These are phyloP conservation scores for Megaleporinus macrocephalus DNA, from an alignment of 2,113 vertebrate genomes.

Conservation along the genomic window DNA sequence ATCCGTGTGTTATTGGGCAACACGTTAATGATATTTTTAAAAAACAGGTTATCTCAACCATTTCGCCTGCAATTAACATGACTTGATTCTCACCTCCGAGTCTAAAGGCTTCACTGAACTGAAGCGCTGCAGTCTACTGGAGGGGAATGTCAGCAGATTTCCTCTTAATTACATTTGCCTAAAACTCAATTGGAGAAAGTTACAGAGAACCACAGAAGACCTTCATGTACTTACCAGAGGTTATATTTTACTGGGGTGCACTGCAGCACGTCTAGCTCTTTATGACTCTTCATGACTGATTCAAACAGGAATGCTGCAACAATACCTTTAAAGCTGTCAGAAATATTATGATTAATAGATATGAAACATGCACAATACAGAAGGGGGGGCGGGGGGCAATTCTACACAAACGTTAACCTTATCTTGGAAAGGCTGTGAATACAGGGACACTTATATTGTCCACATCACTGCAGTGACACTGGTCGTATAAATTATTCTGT, in stretches of 20 bases:
- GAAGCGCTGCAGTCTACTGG: constrained; percentile 48
- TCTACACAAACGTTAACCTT: not conserved
- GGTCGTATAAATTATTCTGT: too few species aligned
- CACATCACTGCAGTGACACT: too few species aligned
- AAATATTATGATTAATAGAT: not conserved
- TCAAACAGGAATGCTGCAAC: constrained; percentile 2
- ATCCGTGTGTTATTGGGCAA: not conserved
- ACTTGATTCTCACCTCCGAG: not conserved
- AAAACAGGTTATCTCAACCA: constrained; percentile 16
- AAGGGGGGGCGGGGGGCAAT: not conserved
- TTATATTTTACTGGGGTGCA: not conserved
- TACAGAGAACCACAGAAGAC: constrained; percentile 22
- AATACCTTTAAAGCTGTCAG: constrained; percentile 19
- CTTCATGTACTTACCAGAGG: constrained; percentile 21
- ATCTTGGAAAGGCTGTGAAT: too few species aligned
- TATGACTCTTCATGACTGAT: constrained; percentile 12
- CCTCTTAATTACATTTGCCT: constrained; percentile 48
- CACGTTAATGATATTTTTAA: not conserved
- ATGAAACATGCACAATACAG: not conserved
- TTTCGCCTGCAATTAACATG: constrained; percentile 31
- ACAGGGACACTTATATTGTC: too few species aligned
- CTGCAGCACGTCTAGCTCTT: not conserved
- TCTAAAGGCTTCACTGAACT: constrained; percentile 23
- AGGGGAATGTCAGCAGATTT: constrained; percentile 48
- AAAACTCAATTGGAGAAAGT: constrained; percentile 24